Evolutionary conservation across 2,888 invertebrate species (phyloP).

Genomic region (Cyclophora punctaria): DNA sequence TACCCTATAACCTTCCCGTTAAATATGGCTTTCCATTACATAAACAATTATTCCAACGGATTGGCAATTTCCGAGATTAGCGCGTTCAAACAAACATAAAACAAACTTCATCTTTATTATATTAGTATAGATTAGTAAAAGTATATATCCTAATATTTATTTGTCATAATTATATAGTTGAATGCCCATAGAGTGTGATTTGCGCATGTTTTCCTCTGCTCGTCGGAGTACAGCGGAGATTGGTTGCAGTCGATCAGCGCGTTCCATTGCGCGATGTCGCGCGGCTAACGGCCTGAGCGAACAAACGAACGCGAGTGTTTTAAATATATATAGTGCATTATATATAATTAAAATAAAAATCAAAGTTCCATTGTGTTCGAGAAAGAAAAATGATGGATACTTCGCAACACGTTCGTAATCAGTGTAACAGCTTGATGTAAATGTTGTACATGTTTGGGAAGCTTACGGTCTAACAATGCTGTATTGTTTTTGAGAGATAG

Average conservation of each 20-base stretch:
- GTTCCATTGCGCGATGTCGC: slow-evolving; percentile 55
- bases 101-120: no score
- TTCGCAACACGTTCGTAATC: slow-evolving; percentile 62
- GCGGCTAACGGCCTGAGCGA: slow-evolving; percentile 30
- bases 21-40: no score
- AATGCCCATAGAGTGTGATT: slow-evolving; percentile 1
- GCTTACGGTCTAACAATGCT: slow-evolving; percentile 42
- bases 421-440: slow-evolving; percentile 55
- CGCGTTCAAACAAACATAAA: no score
- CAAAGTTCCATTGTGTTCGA: slow-evolving; percentile 19
- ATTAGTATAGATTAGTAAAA: no score
- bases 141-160: no score
- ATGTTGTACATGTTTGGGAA: slow-evolving; percentile 49
- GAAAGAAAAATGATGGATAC: slow-evolving; percentile 37
- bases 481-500: slow-evolving; percentile 25
- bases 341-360: slow-evolving; percentile 9
- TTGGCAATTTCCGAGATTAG: no score
- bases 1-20: no score
- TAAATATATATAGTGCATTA: slow-evolving; percentile 37
- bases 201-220: slow-evolving; percentile 30
- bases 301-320: background rate
- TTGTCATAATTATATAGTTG: no score
- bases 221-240: background rate
- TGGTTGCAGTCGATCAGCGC: slow-evolving; percentile 49
- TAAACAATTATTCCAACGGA: no score